Evolutionary conservation across 2,888 invertebrate species (phyloP), one percentile per base, ranked within the genome.

Genomic region (Lasioglossum oenotherae): DNA sequence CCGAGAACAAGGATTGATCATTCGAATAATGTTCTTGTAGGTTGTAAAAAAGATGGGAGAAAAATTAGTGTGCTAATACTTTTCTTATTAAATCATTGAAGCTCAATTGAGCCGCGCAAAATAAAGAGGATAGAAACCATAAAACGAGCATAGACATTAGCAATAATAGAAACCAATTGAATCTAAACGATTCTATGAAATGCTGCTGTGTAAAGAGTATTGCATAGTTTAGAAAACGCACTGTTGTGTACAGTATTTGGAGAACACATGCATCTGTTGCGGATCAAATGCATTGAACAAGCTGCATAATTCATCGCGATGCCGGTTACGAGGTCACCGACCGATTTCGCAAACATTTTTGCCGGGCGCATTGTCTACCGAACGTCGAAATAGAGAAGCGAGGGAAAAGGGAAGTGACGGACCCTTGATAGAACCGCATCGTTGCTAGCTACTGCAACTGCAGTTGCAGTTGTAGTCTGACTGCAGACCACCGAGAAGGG

Each of bases 401-500:
- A 35, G 49, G 27, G 49, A 49, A 53, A 74, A 49, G 53, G 27
- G 60, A 74, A 35, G 23, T 57, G 78, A 83, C 71, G 80, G 75
- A 74, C 44, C 44, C 46, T n/a, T 67, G 85, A 78, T 83, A 77
- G 83, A 84, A 86, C 86, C 80, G 78, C 83, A 82, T 78, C 82
- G 82, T 72, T 82, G 57, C 73, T 82, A 80, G 80, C 41, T 78
- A 71, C 73, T 49, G 81, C 49, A 78, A 72, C 60, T 80, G 75
- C 77, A 57, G 79, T 74, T 81, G 76, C 84, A 80, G 90, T 86
- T 80, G 82, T 80, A 83, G 74, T 57, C 72, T 77, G 80, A 76
- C 79, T 84, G 87, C 81, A 64, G 79, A 76, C 75, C 82, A 75
- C 72, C 44, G 82, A 79, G 87, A 83, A 80, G 82, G 86, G 82